Percentiles rank a stretch among this genome's conserved stretches.
These are phyloP conservation scores for Carollia perspicillata DNA, from an alignment of 2,113 vertebrate species.

Conservation along the genomic window DNA sequence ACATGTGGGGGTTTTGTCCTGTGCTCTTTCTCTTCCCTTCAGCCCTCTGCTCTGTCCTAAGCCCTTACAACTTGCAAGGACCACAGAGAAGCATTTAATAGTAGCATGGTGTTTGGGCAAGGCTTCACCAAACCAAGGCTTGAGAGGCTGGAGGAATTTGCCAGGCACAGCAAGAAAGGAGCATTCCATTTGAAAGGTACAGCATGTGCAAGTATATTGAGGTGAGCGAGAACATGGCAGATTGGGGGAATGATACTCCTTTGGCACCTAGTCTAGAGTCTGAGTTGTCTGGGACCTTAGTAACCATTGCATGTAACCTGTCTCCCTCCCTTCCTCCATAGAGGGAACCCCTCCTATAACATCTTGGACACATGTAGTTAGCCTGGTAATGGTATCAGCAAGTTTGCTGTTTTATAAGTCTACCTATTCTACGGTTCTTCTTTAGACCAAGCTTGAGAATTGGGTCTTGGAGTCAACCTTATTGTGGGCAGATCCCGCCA, in stretches of 20 bases:
- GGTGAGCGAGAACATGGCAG: background rate
- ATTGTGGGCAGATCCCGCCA: background rate
- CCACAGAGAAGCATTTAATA: background rate
- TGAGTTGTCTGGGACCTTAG: background rate
- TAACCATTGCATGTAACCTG: background rate
- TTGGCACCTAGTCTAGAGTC: background rate
- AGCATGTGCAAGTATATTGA: background rate
- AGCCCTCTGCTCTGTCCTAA: background rate
- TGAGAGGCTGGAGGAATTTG: conserved; percentile 27
- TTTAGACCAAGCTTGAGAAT: background rate
- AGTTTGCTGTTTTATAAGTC: background rate
- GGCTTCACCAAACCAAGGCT: background rate
- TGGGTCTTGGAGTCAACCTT: background rate
- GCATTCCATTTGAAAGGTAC: background rate
- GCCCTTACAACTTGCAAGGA: background rate
- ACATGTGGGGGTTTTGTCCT: background rate
- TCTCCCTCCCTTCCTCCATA: fast-evolving
- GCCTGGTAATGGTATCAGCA: background rate
- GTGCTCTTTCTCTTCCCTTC: background rate
- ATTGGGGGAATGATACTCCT: background rate
- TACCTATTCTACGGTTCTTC: background rate
- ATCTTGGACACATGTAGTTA: background rate
- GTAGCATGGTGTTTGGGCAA: conserved; percentile 11
- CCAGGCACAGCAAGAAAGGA: background rate
- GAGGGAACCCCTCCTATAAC: background rate